Evolutionary conservation across 2,888 invertebrate genomes (phyloP), one percentile per base, ranked within the genome.

Genomic region (Tineola bisselliella): DNA sequence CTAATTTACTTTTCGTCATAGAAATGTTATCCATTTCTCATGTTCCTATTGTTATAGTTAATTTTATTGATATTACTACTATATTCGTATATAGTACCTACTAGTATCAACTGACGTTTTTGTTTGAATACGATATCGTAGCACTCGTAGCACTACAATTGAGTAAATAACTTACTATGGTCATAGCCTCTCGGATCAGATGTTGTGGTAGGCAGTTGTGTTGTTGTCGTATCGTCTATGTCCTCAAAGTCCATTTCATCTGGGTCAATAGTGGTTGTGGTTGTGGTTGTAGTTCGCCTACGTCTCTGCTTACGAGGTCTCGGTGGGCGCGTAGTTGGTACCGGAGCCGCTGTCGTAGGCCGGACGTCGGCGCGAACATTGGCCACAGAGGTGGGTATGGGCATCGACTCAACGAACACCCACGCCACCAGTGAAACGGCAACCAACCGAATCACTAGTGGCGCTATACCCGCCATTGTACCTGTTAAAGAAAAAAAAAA

Each of bases 351-450:
- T 65, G 65, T 25, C 65, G 64, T 17, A 33, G 19, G 44, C 5
- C 13, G 44, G 8, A 44, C 12, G 15, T 18, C 31, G 43, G 56
- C 17, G 8, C 12, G 56, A 38, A 17, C 18, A 31, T 61, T 63
- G 44, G 64, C 66, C 8, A 48, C 59, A n/a, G 67, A 63, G n/a
- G 67, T 65, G 62, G 60, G 64, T 11, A 18, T 18, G 10, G 57
- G 60, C 18, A 56, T 12, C 10, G 30, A 11, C n/a, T 59, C 63
- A 61, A 69, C 66, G 48, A 78, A 65, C 68, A 69, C 84, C 65
- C 83, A 72, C 76, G 86, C 84, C 86, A 86, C 84, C 74, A 86
- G 84, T 79, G 82, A 83, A 65, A 78, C 74, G 74, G 74, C 74
- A 10, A 69, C 61, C 62, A 86, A 73, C 74, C 83, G 73, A 64